Base-by-base conservation (phyloP, 2,888 invertebrate species). In the Caenorhabditis sinica region DNA sequence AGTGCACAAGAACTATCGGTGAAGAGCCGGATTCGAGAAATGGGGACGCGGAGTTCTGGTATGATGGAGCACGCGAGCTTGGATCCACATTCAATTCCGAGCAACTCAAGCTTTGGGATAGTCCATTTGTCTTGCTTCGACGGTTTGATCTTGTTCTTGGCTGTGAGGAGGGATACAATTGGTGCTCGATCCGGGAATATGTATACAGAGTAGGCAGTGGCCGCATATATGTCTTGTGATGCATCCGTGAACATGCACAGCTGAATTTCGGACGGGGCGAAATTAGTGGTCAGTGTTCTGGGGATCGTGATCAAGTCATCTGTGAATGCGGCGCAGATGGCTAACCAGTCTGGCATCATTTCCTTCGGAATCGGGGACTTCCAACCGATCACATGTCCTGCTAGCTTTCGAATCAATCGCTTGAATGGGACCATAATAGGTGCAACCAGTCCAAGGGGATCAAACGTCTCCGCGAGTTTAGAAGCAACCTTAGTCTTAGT, bases 151-250 rank as follows among this genome's bases (percentile, higher is more conserved):
- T 45, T 45, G 15, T 45, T 25, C 5, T 58, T 30, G 45, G 75
- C 17, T 71, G 82, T 90, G 90, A 73, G 33, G 1, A 89, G 56
- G n/a, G 45, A n/a, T 9, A 53, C 63, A 0, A 20, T 20, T 0
- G 53, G 33, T 1, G 72, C 5, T 68, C 90, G 90, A 28, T 30
- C 49, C 5, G 63, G 5, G 9, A 43, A 15, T 0, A 60, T 25
- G 28, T 28, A 63, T 9, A 15, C 58, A 0, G 60, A 11, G 28
- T 82, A 74, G 5, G 53, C 60, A 1, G 23, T 23, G 0, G 33
- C 17, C 0, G 56, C 74, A 30, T 43, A 79, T 8, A 33, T 20
- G 25, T 71, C 71, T 15, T 71, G n/a, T 6, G 79, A 80, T 8
- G 72, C 79, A 15, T 80, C 79, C 2, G 53, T n/a, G 58, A 80